These are phyloP conservation scores for Gymnoscelis rufifasciata DNA, from an alignment of 2,888 invertebrate genomes.

Conservation along the genomic window DNA sequence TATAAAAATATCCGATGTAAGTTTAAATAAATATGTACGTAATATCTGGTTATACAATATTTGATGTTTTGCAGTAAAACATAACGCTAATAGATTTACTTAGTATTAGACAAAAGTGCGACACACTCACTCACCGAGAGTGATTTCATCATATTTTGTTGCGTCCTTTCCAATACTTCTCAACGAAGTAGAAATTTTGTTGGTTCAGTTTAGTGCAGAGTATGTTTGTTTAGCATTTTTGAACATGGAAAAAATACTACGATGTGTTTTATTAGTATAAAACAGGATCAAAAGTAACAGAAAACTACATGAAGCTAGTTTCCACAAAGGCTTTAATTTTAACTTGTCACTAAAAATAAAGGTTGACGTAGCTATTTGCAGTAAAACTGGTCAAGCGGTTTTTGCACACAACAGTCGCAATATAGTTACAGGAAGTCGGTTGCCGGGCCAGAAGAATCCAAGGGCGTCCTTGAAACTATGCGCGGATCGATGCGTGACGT, in stretches of 20 bases:
- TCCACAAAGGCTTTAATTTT: background rate
- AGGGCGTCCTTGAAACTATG: conserved; percentile 71
- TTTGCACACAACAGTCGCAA: conserved; percentile 35
- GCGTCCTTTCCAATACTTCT: background rate
- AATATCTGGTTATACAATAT: conserved; percentile 13
- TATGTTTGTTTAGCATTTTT: too few species aligned
- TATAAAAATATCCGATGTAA: background rate
- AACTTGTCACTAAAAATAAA: conserved; percentile 1
- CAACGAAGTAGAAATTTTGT: background rate
- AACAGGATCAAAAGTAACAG: too few species aligned
- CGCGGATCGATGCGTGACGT: conserved; percentile 73
- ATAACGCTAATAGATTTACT: conserved; percentile 3
- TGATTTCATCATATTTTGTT: background rate
- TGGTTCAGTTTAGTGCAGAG: too few species aligned
- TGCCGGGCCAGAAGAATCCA: conserved; percentile 49
- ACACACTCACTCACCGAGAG: background rate
- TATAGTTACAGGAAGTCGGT: conserved; percentile 50
- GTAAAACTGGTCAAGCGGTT: conserved; percentile 16
- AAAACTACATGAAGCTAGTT: too few species aligned
- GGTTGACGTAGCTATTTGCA: conserved; percentile 5
- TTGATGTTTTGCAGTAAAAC: conserved; percentile 10
- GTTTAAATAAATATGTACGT: background rate
- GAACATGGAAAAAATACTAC: background rate
- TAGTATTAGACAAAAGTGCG: conserved; percentile 10
- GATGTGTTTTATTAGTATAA: too few species aligned